Conservation (phyloP, 2,888 invertebrate species). For the Pyrrhia umbra region DNA sequence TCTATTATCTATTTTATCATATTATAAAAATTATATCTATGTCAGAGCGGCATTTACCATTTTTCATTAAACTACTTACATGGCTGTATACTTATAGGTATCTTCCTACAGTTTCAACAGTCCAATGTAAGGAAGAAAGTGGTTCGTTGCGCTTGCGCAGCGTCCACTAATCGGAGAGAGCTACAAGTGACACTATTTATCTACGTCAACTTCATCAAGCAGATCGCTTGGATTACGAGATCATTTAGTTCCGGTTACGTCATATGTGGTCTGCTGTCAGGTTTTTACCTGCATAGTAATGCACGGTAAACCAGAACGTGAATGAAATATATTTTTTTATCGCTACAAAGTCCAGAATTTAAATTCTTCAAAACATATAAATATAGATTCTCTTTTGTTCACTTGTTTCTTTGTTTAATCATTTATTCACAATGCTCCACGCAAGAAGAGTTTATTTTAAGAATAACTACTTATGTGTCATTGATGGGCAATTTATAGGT, state of each 20-base stretch:
- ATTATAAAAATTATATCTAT: too few relatives aligned
- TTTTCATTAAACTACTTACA: too few relatives aligned
- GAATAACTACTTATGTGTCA: slow-evolving; percentile 20
- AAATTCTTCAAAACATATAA: too few relatives aligned
- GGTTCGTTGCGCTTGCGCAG: slow-evolving; percentile 51
- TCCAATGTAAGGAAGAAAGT: slow-evolving; percentile 63
- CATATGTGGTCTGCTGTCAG: slow-evolving; percentile 45
- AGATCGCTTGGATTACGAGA: slow-evolving; percentile 52
- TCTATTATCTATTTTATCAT: too few relatives aligned
- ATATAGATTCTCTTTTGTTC: slow-evolving; percentile 14
- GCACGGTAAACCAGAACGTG: too few relatives aligned
- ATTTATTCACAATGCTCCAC: neutral
- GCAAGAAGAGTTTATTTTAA: slow-evolving; percentile 14
- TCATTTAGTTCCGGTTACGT: slow-evolving; percentile 59
- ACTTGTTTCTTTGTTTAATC: slow-evolving; percentile 14
- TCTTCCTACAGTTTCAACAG: slow-evolving; percentile 15
- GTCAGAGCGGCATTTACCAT: too few relatives aligned
- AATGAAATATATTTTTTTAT: too few relatives aligned
- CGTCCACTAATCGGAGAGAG: slow-evolving; percentile 59
- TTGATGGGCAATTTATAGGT: slow-evolving; percentile 37
- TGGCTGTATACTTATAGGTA: neutral
- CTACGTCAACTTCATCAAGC: slow-evolving; percentile 50
- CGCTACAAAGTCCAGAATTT: neutral
- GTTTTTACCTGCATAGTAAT: neutral
- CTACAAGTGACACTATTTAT: slow-evolving; percentile 61